phyloP scores from a whole-genome alignment of 2,113 vertebrate genomes.

The Pachyramphus minor region DNA sequence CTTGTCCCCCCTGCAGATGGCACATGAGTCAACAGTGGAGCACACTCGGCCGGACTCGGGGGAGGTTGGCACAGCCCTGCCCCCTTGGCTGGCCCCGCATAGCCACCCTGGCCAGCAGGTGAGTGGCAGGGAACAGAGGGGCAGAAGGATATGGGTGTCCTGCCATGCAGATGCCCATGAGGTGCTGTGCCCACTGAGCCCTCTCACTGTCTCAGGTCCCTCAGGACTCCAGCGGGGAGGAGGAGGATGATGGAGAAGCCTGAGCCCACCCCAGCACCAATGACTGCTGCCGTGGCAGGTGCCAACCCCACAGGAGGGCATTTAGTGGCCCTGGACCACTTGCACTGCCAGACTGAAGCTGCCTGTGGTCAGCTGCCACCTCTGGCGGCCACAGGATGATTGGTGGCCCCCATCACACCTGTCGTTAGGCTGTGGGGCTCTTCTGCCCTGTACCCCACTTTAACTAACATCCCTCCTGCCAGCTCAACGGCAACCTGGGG shows the following conservation, averaged over 20 bases:
- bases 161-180: fast-evolving
- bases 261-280: neutral
- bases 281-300: neutral
- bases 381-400: neutral
- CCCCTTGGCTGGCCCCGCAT: neutral
- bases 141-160: neutral
- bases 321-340: neutral
- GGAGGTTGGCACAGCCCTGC: neutral
- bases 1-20: conserved; percentile 69
- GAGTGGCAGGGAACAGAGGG: neutral
- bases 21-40: conserved; percentile 71
- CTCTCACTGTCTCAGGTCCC: neutral
- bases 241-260: conserved; percentile 37
- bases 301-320: fast-evolving
- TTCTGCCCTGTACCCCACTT: neutral
- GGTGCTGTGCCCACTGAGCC: neutral
- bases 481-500: neutral
- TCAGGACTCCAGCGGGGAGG: neutral
- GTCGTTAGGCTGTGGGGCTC: neutral
- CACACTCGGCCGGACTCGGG: conserved; percentile 11
- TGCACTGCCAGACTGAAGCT: neutral
- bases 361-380: neutral
- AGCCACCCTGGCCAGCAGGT: neutral
- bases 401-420: neutral
- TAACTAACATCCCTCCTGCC: neutral